phyloP scores from a whole-genome alignment of 2,888 invertebrate species.

The Agonopterix heracliana region DNA sequence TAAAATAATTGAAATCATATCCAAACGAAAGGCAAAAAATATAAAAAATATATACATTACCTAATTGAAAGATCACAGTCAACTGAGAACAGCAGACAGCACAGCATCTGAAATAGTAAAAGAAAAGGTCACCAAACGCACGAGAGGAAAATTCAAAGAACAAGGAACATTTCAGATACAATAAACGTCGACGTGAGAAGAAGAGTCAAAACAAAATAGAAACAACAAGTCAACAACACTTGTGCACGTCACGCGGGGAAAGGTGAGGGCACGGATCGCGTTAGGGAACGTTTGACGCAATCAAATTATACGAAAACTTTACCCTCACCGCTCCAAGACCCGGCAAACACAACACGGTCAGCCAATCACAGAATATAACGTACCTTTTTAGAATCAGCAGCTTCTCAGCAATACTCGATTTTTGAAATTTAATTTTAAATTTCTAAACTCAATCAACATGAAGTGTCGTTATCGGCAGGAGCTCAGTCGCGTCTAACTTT shows the following conservation, averaged over 20 bases:
- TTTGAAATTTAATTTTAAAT: constrained; percentile 29
- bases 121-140: constrained; percentile 5
- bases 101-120: constrained; percentile 39
- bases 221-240: constrained; percentile 68
- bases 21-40: constrained; percentile 8
- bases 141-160: constrained; percentile 6
- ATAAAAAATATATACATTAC: constrained; percentile 35
- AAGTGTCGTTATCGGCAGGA: constrained; percentile 61
- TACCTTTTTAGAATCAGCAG: constrained; percentile 32
- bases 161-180: constrained; percentile 18
- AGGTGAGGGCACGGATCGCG: constrained; percentile 49
- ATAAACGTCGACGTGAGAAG: constrained; percentile 31
- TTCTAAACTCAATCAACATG: constrained; percentile 42
- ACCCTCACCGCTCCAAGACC: constrained; percentile 6
- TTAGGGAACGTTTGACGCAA: constrained; percentile 51
- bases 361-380: constrained; percentile 25
- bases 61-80: constrained; percentile 15
- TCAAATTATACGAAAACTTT: constrained; percentile 48
- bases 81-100: neutral
- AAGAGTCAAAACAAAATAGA: constrained; percentile 56
- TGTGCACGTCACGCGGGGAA: constrained; percentile 49
- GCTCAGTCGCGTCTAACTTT: constrained; percentile 75
- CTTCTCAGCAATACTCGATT: constrained; percentile 6
- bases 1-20: neutral
- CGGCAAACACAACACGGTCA: constrained; percentile 1